Evolutionary conservation across 2,888 invertebrate species (phyloP).

Genomic region (Rhodophaea formosa): DNA sequence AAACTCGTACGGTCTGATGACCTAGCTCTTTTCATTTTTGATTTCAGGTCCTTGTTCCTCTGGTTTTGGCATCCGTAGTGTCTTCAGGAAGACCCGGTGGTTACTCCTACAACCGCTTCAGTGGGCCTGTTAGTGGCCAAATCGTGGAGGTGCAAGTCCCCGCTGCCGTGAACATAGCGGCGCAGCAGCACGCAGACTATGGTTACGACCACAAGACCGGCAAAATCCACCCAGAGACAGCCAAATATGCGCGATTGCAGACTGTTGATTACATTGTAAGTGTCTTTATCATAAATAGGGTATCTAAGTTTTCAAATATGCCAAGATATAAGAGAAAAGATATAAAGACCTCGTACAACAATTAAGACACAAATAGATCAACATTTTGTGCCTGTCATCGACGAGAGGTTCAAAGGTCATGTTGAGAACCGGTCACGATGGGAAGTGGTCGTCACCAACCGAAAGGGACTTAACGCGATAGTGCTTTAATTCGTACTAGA

Average conservation of each 20-base stretch:
- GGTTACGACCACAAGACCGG: slow-evolving; percentile 74
- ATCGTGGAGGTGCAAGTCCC: slow-evolving; percentile 80
- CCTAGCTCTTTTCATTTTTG: background rate
- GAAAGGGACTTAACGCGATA: no score
- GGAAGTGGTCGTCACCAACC: no score
- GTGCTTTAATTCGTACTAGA: no score
- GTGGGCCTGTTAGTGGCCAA: slow-evolving; percentile 87
- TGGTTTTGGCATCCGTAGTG: slow-evolving; percentile 49
- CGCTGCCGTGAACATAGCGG: slow-evolving; percentile 63
- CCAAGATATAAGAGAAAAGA: no score
- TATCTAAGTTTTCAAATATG: no score
- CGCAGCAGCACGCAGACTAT: slow-evolving; percentile 74
- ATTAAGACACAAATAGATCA: no score
- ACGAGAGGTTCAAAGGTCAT: no score
- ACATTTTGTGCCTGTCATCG: no score
- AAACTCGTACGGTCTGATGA: no score
- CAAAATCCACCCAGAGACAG: slow-evolving; percentile 69
- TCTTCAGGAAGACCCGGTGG: slow-evolving; percentile 70
- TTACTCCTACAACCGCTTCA: slow-evolving; percentile 86
- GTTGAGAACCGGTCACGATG: no score
- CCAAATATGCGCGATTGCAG: slow-evolving; percentile 77
- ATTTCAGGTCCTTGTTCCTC: slow-evolving; percentile 53
- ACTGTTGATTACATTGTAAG: slow-evolving; percentile 85
- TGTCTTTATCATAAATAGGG: background rate
- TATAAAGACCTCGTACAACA: no score